A percentile compares a stretch with the other conserved stretches of the same genome.
Conservation (phyloP, 2,113 vertebrate species). For the Macquaria ambigua region DNA sequence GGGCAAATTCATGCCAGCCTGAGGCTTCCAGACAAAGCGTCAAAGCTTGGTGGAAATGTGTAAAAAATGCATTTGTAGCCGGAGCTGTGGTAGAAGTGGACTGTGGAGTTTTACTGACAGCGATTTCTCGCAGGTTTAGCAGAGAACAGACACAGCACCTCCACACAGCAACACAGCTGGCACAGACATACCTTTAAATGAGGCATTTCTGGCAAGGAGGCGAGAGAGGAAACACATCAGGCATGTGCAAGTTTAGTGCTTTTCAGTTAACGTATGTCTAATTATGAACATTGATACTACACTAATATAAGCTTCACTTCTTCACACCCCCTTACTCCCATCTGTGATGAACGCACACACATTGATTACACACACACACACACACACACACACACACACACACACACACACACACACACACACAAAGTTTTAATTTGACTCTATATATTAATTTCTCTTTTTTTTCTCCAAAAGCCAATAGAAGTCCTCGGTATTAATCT, state of each 20-base stretch:
- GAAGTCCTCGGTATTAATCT: slow-evolving; percentile 8
- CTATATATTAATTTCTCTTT: slow-evolving; percentile 2
- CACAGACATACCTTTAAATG: slow-evolving; percentile 21
- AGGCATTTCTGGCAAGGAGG: slow-evolving; percentile 31
- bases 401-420: background rate
- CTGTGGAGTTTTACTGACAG: slow-evolving; percentile 26
- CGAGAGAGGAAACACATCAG: background rate
- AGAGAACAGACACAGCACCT: slow-evolving; percentile 35
- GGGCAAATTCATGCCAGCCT: slow-evolving; percentile 60
- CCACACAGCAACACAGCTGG: slow-evolving; percentile 13
- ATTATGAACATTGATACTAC: slow-evolving; percentile 38
- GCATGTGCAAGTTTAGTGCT: background rate
- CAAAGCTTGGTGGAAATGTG: slow-evolving; percentile 47
- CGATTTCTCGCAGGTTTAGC: slow-evolving; percentile 40
- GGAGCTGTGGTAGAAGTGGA: slow-evolving; percentile 34
- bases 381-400: too few relatives aligned
- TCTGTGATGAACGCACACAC: slow-evolving; percentile 19
- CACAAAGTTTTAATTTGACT: slow-evolving; percentile 24
- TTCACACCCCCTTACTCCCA: background rate
- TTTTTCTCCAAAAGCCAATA: background rate
- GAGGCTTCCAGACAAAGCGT: slow-evolving; percentile 55
- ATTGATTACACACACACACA: background rate
- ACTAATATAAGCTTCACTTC: slow-evolving; percentile 4
- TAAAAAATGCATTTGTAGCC: slow-evolving; percentile 47
- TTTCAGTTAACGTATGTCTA: slow-evolving; percentile 26